Conservation (phyloP, 2,113 vertebrate genomes). For the Hemichromis elongatus region DNA sequence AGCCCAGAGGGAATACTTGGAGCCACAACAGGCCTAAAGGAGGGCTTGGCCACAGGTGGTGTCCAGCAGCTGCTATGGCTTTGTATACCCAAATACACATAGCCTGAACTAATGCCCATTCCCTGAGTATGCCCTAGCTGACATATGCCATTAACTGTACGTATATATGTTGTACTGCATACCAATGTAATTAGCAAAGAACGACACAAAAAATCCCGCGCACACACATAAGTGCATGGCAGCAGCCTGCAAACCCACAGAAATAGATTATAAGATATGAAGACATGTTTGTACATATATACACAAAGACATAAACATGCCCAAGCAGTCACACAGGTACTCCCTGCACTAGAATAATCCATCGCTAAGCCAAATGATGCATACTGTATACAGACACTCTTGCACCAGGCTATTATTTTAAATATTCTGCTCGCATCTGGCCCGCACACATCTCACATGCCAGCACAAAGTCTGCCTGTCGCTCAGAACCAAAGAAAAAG, state of each 20-base stretch:
- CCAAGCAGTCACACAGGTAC: not conserved
- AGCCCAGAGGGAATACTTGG: slow-evolving; percentile 56
- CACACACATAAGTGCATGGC: slow-evolving; percentile 5
- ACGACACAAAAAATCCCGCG: not conserved
- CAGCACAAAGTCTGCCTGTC: slow-evolving; percentile 17
- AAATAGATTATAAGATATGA: not conserved
- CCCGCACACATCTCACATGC: slow-evolving; percentile 40
- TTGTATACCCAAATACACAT: slow-evolving; percentile 48
- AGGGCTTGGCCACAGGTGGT: slow-evolving; percentile 61
- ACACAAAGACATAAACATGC: not conserved
- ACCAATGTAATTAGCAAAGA: slow-evolving; percentile 23
- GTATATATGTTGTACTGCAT: not conserved
- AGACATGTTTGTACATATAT: not conserved
- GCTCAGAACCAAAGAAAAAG: slow-evolving; percentile 12
- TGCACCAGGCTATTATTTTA: slow-evolving; percentile 18
- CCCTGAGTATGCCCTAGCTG: not conserved
- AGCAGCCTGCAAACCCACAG: not conserved
- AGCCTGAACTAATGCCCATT: slow-evolving; percentile 34
- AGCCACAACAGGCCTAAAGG: slow-evolving; percentile 51
- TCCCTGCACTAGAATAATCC: not conserved
- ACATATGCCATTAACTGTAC: not conserved
- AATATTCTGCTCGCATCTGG: slow-evolving; percentile 37
- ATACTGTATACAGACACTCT: not conserved
- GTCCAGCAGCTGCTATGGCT: slow-evolving; percentile 64
- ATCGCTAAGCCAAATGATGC: slow-evolving; percentile 2